Conservation (phyloP, 2,888 invertebrate species). For the Melangyna quadrimaculata region DNA sequence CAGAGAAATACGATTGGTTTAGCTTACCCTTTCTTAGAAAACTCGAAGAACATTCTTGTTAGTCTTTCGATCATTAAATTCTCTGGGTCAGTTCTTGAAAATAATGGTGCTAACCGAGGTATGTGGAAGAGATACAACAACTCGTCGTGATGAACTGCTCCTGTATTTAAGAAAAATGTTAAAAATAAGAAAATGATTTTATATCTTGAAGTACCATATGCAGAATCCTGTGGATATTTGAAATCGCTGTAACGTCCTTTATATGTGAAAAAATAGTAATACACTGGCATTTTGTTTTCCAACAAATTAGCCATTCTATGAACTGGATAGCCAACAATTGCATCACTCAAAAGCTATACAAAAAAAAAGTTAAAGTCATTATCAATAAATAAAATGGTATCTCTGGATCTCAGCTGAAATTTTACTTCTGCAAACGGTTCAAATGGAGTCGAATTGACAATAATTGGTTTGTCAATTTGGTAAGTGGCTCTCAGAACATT, state of each 20-base stretch:
- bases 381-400: too few relatives aligned
- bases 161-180: slow-evolving; percentile 73
- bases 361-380: neutral
- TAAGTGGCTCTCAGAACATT: slow-evolving; percentile 73
- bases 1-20: too few relatives aligned
- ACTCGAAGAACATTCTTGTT: slow-evolving; percentile 81
- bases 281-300: slow-evolving; percentile 83
- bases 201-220: slow-evolving; percentile 79
- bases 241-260: slow-evolving; percentile 84
- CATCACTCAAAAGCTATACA: slow-evolving; percentile 82
- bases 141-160: slow-evolving; percentile 82
- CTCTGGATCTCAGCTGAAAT: too few relatives aligned
- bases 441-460: slow-evolving; percentile 72
- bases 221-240: slow-evolving; percentile 81
- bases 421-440: slow-evolving; percentile 70
- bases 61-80: slow-evolving; percentile 79
- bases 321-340: slow-evolving; percentile 83
- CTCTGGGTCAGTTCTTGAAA: slow-evolving; percentile 79
- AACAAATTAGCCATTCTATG: slow-evolving; percentile 84
- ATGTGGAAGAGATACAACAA: slow-evolving; percentile 80
- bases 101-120: slow-evolving; percentile 77
- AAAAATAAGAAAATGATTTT: neutral
- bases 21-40: slow-evolving; percentile 77
- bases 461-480: slow-evolving; percentile 64
- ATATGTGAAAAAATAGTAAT: slow-evolving; percentile 84